A percentile compares a stretch with the other conserved stretches of the same genome.
These are phyloP conservation scores for Tenthredo notha DNA, from an alignment of 2,888 invertebrate genomes.

Conservation along the genomic window DNA sequence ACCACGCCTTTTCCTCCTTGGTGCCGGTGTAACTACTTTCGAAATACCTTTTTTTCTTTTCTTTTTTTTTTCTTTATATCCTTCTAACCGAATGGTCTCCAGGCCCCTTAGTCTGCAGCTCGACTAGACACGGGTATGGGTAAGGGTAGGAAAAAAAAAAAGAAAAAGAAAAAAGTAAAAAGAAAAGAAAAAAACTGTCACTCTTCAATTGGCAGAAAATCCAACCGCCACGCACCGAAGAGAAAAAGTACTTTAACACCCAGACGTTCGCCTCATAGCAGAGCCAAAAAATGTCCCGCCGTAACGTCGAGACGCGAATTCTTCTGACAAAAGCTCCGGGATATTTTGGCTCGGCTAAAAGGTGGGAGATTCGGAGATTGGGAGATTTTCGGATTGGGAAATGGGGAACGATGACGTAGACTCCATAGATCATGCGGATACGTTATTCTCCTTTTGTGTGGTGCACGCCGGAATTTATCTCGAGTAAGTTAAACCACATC, in stretches of 20 bases:
- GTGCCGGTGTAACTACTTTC: not conserved
- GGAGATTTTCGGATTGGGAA: not conserved
- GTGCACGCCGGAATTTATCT: slow-evolving; percentile 1
- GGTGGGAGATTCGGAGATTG: not conserved
- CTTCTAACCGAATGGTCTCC: not conserved
- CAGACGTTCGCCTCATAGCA: not conserved
- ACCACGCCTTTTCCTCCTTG: slow-evolving; percentile 21
- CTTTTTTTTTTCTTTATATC: not conserved
- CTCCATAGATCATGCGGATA: slow-evolving; percentile 20
- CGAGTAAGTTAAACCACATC: not conserved
- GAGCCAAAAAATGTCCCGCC: slow-evolving; percentile 2
- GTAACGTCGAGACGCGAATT: not conserved
- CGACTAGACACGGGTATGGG: not conserved
- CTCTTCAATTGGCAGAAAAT: slow-evolving; percentile 22
- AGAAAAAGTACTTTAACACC: slow-evolving; percentile 13
- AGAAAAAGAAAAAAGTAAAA: not conserved
- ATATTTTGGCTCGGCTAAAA: slow-evolving; percentile 20
- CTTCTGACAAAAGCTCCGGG: slow-evolving; percentile 22
- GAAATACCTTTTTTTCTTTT: not conserved
- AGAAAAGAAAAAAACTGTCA: slow-evolving; percentile 6
- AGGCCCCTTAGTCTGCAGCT: not conserved
- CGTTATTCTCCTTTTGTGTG: slow-evolving; percentile 17
- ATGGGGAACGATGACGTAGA: slow-evolving; percentile 1
- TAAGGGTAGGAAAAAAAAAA: not conserved
- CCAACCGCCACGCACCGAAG: not conserved